Percentiles rank a stretch among this genome's conserved stretches.
phyloP scores from a whole-genome alignment of 35 echinoderm and acorn worm species.

The Hemicentrotus pulcherrimus region DNA sequence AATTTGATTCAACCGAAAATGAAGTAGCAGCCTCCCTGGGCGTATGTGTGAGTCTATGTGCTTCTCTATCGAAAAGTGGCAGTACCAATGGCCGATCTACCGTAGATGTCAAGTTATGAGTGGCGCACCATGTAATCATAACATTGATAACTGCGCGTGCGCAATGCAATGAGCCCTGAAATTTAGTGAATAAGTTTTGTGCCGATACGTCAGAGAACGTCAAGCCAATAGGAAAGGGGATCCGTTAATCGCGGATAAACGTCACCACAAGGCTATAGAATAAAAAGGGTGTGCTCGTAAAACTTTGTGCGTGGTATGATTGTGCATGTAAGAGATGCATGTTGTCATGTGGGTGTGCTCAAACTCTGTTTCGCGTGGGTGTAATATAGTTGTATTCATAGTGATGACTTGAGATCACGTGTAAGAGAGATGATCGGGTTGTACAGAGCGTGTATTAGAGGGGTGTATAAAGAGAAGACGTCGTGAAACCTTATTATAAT shows the following conservation, averaged over 20 bases:
- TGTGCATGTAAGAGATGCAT: background rate
- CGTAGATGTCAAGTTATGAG: constrained; percentile 7
- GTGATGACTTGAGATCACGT: background rate
- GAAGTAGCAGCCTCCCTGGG: background rate
- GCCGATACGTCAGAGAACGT: background rate
- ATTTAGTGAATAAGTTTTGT: constrained; percentile 14
- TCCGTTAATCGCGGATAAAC: background rate
- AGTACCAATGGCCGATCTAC: background rate
- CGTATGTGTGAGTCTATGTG: background rate
- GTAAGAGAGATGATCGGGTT: background rate
- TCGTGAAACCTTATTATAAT: background rate
- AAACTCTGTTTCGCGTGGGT: background rate
- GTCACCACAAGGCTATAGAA: background rate
- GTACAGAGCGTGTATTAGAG: background rate
- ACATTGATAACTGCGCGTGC: background rate
- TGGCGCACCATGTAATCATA: background rate
- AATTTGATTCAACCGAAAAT: background rate
- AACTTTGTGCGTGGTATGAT: background rate
- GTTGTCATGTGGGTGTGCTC: background rate
- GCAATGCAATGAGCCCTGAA: background rate
- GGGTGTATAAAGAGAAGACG: background rate
- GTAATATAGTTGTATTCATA: background rate
- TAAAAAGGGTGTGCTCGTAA: background rate
- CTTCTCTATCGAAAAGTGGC: background rate
- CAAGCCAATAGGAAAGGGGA: background rate